Percentiles rank a stretch among this genome's conserved stretches.
phyloP scores from a whole-genome alignment of 2,113 vertebrate genomes.

The Nibea albiflora region DNA sequence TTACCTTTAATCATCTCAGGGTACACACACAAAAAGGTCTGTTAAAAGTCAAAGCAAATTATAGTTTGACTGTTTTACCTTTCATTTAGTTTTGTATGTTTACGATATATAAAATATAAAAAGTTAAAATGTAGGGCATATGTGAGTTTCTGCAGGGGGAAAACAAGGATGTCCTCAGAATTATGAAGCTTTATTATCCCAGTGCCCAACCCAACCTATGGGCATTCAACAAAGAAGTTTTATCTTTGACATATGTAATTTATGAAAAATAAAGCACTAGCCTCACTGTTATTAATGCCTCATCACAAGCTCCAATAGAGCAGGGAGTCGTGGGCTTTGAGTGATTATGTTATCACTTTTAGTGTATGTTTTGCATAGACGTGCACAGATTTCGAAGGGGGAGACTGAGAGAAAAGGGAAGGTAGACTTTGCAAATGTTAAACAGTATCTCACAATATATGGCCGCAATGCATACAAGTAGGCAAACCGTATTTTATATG shows the following conservation, averaged over 20 bases:
- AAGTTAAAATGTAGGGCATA: not conserved
- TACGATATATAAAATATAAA: not conserved
- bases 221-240: conserved; percentile 67
- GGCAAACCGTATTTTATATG: conserved; percentile 11
- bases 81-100: not conserved
- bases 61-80: not conserved
- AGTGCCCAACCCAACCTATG: conserved; percentile 33
- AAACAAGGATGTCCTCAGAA: conserved; percentile 19
- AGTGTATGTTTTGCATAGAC: conserved; percentile 83
- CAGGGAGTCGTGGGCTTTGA: conserved; percentile 82
- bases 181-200: conserved; percentile 46
- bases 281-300: conserved; percentile 82
- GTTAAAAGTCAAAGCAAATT: not conserved
- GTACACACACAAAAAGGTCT: not conserved
- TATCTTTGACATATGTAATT: conserved; percentile 85
- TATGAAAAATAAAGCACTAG: conserved; percentile 82
- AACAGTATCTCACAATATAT: conserved; percentile 12
- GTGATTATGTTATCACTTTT: conserved; percentile 86
- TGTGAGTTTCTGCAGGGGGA: not conserved
- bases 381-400: conserved; percentile 65
- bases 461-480: conserved; percentile 8
- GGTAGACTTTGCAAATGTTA: conserved; percentile 50
- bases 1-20: not conserved
- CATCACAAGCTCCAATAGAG: conserved; percentile 87
- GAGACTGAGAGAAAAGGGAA: not conserved